Base-by-base conservation (phyloP, 2,888 invertebrate species). In the Tuta absoluta region DNA sequence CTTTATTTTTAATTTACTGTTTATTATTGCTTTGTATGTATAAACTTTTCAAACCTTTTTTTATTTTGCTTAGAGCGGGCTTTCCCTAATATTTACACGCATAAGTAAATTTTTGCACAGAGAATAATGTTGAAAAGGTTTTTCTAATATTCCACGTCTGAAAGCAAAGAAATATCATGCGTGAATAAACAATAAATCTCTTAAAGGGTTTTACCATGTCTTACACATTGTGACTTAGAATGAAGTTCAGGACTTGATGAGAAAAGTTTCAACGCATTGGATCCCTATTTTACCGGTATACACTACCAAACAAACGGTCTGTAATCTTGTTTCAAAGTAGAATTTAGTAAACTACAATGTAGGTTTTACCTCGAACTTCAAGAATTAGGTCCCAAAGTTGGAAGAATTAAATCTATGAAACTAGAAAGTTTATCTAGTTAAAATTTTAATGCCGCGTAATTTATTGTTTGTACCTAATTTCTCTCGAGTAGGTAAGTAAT, bases 241-340 rank as follows among this genome's bases (percentile, higher is more conserved):
- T 45, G 5, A 21, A 19, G 41, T 45, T 23, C 41, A 23, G 37
- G 41, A 21, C 38, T 59, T 41, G 59, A 41, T 51, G 51, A 23
- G 51, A 51, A 51, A 51, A 51, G 2, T 45, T 45, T 45, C 17
- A 33, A 45, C 45, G 17, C 45, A 45, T 45, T 11, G 17, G 5
- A 17, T n/a, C 17, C 19, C 51, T 19, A 12, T 19, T 51, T 51
- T 59, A 37, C 10, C 58, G 12, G 38, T 37, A 37, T 19, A 51
- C 51, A 53, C 28, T 19, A 24, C 28, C 53, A 28, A 21, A 49
- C 49, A 58, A 57, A 59, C 17, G 37, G 60, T 45, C 23, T n/a
- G 60, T 45, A 60, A 60, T 60, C 60, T 60, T 60, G 60, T 60
- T 60, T 24, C 38, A 37, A 41, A 60, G 60, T 60, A 19, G 45